Percentiles rank a stretch among this genome's conserved stretches.
Evolutionary conservation across 2,888 invertebrate species (phyloP).

Genomic region (Acanthosepion esculentum): DNA sequence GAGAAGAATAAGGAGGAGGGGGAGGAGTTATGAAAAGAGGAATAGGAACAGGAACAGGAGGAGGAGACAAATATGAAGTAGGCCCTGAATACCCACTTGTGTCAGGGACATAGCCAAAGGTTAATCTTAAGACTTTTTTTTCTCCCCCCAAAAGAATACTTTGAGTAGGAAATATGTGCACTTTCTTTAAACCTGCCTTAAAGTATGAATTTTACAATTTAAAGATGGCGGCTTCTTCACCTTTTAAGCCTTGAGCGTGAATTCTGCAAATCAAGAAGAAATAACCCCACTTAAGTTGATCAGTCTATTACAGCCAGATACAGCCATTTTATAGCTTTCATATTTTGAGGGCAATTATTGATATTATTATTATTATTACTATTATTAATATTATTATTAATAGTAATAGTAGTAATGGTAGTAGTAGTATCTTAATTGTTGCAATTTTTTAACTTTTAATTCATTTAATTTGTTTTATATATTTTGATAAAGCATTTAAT

Average conservation of each 20-base stretch:
- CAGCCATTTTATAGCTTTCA: slow-evolving; percentile 7
- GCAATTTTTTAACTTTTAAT: not conserved
- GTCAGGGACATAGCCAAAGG: slow-evolving; percentile 18
- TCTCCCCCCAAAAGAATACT: not conserved
- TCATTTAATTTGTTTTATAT: slow-evolving; percentile 4
- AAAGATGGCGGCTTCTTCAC: not conserved
- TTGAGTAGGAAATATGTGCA: not conserved
- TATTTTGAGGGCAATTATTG: slow-evolving; percentile 12
- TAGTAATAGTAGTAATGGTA: not conserved
- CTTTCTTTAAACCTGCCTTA: not conserved
- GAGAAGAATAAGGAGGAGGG: no score
- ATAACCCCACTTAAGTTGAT: slow-evolving; percentile 33
- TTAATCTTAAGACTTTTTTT: not conserved
- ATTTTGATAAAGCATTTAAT: slow-evolving; percentile 13
- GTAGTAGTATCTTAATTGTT: not conserved
- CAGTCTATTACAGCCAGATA: not conserved
- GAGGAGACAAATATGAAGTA: not conserved
- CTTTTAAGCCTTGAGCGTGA: slow-evolving; percentile 16
- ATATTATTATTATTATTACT: not conserved
- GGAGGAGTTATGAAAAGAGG: not conserved
- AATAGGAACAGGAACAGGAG: not conserved
- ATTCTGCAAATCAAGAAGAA: not conserved
- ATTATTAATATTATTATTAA: not conserved
- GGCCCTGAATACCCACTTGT: slow-evolving; percentile 33
- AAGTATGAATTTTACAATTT: not conserved